Base-by-base conservation (phyloP, 2,113 vertebrate genomes). In the Tragulus kanchil region DNA sequence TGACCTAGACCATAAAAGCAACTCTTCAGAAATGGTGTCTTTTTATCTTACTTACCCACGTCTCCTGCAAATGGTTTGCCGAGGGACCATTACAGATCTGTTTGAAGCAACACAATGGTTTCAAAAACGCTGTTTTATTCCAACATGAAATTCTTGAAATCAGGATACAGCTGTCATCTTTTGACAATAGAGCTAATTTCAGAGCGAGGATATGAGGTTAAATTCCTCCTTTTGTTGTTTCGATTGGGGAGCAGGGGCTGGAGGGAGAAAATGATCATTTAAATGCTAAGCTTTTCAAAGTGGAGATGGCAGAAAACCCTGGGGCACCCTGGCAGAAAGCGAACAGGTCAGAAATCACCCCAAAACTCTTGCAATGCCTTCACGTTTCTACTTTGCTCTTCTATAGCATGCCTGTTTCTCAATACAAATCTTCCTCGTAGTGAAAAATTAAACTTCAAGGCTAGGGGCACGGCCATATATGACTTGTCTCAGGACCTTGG, bases 91-190 rank as follows among this genome's bases (percentile, higher is more conserved):
- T 98, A 98, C 93, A 84, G 98, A 98, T 98, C 98, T 97, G 98
- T 98, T 98, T 97, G 98, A 98, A 98, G 98, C 96, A 96, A 97
- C 98, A 98, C 98, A 98, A 99, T 98, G 98, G 97, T 97, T 98
- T 98, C 92, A 97, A 97, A 98, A 98, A 98, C 85, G 98, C 98
- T 98, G 98, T 98, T 98, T 98, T 98, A 98, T 98, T 99, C 98
- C 96, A 91, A 98, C 97, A 89, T 10, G 94, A 98, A 98, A 98
- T 98, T 98, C 98, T 98, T 96, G 98, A 98, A 99, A 98, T 98
- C 98, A 98, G 98, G 98, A 99, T 99, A 98, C 99, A 99, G 99
- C 99, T 99, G 98, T 99, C 99, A 98, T 98, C 98, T 98, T 98
- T 97, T 98, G 98, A 99, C 98, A 99, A 99, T 98, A 98, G 98